These are phyloP conservation scores for Ophion ventricosus DNA, from an alignment of 2,888 invertebrate species.

Conservation along the genomic window DNA sequence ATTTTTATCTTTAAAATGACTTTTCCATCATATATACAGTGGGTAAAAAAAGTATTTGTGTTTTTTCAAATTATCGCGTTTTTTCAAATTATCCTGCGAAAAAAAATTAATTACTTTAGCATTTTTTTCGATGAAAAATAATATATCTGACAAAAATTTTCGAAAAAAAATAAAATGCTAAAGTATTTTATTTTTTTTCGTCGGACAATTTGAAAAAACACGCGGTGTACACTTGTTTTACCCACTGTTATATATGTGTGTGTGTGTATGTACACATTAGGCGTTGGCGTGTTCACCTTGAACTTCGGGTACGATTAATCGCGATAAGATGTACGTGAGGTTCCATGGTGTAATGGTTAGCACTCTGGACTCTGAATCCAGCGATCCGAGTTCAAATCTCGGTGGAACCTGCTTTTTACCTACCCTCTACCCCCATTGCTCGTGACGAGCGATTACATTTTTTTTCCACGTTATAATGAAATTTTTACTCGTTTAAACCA, in stretches of 20 bases:
- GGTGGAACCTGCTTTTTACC: slow-evolving; percentile 88
- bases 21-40: too few relatives aligned
- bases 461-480: background rate
- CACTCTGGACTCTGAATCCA: slow-evolving; percentile 91
- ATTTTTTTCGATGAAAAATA: too few relatives aligned
- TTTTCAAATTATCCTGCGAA: too few relatives aligned
- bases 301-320: background rate
- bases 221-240: too few relatives aligned
- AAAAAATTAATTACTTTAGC: too few relatives aligned
- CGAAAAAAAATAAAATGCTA: too few relatives aligned
- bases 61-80: too few relatives aligned
- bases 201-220: too few relatives aligned
- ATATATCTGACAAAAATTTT: too few relatives aligned
- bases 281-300: background rate
- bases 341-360: slow-evolving; percentile 89
- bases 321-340: slow-evolving; percentile 74
- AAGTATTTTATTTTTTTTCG: too few relatives aligned
- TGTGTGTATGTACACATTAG: background rate
- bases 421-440: background rate
- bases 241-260: background rate
- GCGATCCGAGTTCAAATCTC: slow-evolving; percentile 92
- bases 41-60: too few relatives aligned
- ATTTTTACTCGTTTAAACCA: background rate
- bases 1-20: too few relatives aligned
- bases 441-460: background rate